These are phyloP conservation scores for Boloria selene DNA, from an alignment of 2,888 invertebrate genomes.

Conservation along the genomic window DNA sequence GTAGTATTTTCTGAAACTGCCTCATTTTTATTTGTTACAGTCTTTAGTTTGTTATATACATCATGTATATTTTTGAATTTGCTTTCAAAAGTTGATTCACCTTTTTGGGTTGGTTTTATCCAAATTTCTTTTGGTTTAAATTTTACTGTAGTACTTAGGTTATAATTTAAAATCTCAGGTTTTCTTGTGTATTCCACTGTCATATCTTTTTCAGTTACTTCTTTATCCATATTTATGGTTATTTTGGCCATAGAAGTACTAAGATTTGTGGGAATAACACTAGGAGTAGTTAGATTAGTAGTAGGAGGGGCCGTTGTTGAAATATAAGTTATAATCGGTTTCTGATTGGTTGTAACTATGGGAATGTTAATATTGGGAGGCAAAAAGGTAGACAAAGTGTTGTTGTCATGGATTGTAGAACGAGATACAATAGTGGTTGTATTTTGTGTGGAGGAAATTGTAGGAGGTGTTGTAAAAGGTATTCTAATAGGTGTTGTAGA, in stretches of 20 bases:
- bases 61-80: constrained; percentile 60
- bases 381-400: not conserved
- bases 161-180: constrained; percentile 56
- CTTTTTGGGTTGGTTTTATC: constrained; percentile 77
- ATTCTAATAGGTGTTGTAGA: not conserved
- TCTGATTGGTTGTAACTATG: constrained; percentile 9
- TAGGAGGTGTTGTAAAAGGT: not conserved
- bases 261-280: constrained; percentile 8
- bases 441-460: not conserved
- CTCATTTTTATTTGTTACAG: constrained; percentile 56
- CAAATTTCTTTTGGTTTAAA: constrained; percentile 78
- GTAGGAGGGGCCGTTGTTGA: constrained; percentile 8
- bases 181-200: constrained; percentile 54
- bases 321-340: constrained; percentile 14
- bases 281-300: no score
- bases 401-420: not conserved
- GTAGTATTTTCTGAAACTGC: constrained; percentile 60
- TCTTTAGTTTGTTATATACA: constrained; percentile 52
- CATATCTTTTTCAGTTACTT: constrained; percentile 37
- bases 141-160: constrained; percentile 61
- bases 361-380: not conserved
- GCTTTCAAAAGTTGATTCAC: constrained; percentile 65
- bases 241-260: constrained; percentile 24
- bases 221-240: constrained; percentile 41
- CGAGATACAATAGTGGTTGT: not conserved